These are phyloP conservation scores for Recurvirostra avosetta DNA, from an alignment of 2,113 vertebrate species.

Conservation along the genomic window DNA sequence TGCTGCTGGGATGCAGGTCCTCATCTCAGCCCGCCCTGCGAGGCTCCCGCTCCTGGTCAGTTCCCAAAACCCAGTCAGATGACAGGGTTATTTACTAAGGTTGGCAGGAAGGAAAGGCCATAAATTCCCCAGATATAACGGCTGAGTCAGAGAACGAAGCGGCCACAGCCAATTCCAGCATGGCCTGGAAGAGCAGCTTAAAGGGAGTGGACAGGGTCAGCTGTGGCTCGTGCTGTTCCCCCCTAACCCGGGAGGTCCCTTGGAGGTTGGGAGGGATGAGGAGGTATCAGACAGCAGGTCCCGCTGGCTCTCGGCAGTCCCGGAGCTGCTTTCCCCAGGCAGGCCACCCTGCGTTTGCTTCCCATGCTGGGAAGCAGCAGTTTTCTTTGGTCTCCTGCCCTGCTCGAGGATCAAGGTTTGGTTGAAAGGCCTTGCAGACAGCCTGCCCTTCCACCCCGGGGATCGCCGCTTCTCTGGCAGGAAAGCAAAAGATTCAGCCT, in stretches of 20 bases:
- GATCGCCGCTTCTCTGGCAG: not conserved
- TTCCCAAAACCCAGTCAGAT: slow-evolving; percentile 39
- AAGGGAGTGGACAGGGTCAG: not conserved
- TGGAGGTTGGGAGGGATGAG: not conserved
- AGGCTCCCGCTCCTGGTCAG: not conserved
- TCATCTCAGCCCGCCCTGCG: not conserved
- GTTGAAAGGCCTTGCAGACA: not conserved
- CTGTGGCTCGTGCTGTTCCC: not conserved
- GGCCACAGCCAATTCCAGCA: not conserved
- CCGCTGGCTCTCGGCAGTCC: not conserved
- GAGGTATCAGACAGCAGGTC: not conserved
- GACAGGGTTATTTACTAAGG: slow-evolving; percentile 33
- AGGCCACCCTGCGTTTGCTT: not conserved
- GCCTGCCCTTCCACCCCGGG: not conserved
- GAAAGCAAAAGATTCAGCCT: not conserved
- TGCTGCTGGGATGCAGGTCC: not conserved
- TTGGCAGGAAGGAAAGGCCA: slow-evolving; percentile 64
- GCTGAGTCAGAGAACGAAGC: slow-evolving; percentile 32
- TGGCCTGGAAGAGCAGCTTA: not conserved
- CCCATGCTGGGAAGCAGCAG: not conserved
- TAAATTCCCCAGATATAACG: slow-evolving; percentile 48
- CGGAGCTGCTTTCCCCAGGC: not conserved
- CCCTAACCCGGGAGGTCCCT: not conserved
- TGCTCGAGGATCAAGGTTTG: fast-evolving
- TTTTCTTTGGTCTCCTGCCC: not conserved